phyloP scores from a whole-genome alignment of 2,797 vertebrate genomes.

The Alosa sapidissima region DNA sequence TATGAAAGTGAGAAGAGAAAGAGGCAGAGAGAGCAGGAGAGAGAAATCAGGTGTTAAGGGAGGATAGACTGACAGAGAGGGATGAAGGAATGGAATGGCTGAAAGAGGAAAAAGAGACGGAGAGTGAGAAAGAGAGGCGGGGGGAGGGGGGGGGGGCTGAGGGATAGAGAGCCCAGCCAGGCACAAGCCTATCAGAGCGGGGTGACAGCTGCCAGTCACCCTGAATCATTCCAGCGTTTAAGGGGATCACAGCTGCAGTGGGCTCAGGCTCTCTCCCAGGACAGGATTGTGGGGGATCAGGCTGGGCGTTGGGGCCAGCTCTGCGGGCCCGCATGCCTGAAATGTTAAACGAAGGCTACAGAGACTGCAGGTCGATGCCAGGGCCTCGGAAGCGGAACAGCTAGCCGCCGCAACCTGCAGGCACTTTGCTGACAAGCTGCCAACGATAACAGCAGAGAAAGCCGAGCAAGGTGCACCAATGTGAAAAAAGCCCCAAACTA shows the following conservation, averaged over 20 bases:
- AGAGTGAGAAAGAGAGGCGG: background rate
- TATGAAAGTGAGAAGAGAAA: slow-evolving; percentile 33
- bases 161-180: slow-evolving; percentile 20
- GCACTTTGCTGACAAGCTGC: slow-evolving; percentile 36
- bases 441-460: slow-evolving; percentile 9
- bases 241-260: slow-evolving; percentile 41
- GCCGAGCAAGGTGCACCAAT: background rate
- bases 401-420: slow-evolving; percentile 37
- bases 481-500: slow-evolving; percentile 11
- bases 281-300: slow-evolving; percentile 34
- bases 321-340: slow-evolving; percentile 37
- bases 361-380: slow-evolving; percentile 36
- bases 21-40: background rate
- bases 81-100: slow-evolving; percentile 23
- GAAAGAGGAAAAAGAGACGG: slow-evolving; percentile 25
- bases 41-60: background rate
- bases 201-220: slow-evolving; percentile 49
- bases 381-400: slow-evolving; percentile 41
- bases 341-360: slow-evolving; percentile 42
- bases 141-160: background rate
- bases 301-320: slow-evolving; percentile 26
- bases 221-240: slow-evolving; percentile 42
- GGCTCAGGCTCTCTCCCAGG: slow-evolving; percentile 38
- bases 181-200: slow-evolving; percentile 37
- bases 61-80: background rate